phyloP scores from a whole-genome alignment of 2,113 vertebrate species.

The Lucifuga dentata region DNA sequence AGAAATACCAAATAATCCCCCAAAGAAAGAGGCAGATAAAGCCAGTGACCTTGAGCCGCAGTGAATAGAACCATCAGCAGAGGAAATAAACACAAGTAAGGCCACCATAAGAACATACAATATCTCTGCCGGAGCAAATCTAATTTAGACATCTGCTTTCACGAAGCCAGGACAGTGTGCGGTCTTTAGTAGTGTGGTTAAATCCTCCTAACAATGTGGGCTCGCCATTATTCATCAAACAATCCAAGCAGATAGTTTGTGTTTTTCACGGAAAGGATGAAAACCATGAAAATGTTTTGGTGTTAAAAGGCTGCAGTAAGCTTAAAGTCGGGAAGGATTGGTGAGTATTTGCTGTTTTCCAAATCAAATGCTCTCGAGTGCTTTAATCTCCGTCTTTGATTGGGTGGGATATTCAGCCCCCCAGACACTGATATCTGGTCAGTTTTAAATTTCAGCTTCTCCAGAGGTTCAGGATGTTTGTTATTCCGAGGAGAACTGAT shows the following conservation, averaged over 20 bases:
- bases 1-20: slow-evolving; percentile 53
- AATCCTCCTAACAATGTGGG: slow-evolving; percentile 6
- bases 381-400: slow-evolving; percentile 61
- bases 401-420: neutral
- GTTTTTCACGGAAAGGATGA: neutral
- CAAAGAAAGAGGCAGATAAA: slow-evolving; percentile 45
- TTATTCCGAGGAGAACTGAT: slow-evolving; percentile 34
- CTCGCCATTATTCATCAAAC: slow-evolving; percentile 21
- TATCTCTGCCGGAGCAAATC: slow-evolving; percentile 46
- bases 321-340: slow-evolving; percentile 1
- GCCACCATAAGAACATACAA: slow-evolving; percentile 37
- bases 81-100: slow-evolving; percentile 64
- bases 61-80: slow-evolving; percentile 45
- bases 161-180: neutral
- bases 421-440: slow-evolving; percentile 42
- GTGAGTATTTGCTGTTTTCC: slow-evolving; percentile 3
- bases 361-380: neutral
- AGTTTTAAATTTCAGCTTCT: slow-evolving; percentile 22
- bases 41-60: slow-evolving; percentile 61
- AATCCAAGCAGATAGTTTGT: slow-evolving; percentile 24
- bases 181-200: slow-evolving; percentile 16
- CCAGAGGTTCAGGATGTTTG: slow-evolving; percentile 45
- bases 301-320: slow-evolving; percentile 18
- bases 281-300: slow-evolving; percentile 30
- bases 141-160: slow-evolving; percentile 51